Evolutionary conservation across 2,797 vertebrate genomes (phyloP).

Genomic region (Aeoliscus strigatus): DNA sequence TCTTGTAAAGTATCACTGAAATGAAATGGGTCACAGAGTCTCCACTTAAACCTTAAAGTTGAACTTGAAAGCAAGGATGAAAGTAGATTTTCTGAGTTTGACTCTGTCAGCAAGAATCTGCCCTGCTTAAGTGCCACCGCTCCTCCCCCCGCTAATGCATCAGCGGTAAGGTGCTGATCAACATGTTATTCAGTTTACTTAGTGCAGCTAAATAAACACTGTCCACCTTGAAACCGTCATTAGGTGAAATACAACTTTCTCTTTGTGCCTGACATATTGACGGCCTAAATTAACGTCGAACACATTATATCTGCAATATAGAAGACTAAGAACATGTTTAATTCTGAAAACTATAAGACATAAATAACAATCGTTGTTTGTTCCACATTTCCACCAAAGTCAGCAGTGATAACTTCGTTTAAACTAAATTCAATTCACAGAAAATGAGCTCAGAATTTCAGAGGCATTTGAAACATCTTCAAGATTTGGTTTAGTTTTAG

Average conservation of each 20-base stretch:
- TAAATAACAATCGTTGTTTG: too few relatives aligned
- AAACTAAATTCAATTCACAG: conserved; percentile 16
- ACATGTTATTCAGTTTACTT: conserved; percentile 34
- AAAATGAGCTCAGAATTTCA: conserved; percentile 22
- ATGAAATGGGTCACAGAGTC: conserved; percentile 35
- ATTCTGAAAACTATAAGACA: too few relatives aligned
- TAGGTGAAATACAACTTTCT: too few relatives aligned
- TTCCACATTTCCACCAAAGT: conserved; percentile 14
- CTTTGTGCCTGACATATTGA: too few relatives aligned
- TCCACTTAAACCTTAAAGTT: conserved; percentile 29
- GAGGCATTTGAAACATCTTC: conserved; percentile 26
- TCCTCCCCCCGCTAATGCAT: conserved; percentile 36
- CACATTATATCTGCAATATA: too few relatives aligned
- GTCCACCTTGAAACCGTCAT: neutral
- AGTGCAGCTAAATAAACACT: neutral
- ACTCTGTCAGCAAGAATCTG: conserved; percentile 46
- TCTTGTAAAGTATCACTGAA: too few relatives aligned
- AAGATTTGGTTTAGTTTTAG: too few relatives aligned
- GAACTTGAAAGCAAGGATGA: conserved; percentile 25
- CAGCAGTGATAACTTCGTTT: conserved; percentile 3
- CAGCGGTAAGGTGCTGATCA: conserved; percentile 41
- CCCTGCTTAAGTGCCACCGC: conserved; percentile 32
- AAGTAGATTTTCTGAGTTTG: conserved; percentile 38
- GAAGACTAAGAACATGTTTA: too few relatives aligned
- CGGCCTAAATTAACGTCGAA: too few relatives aligned